phyloP scores from a whole-genome alignment of 2,888 invertebrate genomes.

The Ptilodon capucinus region DNA sequence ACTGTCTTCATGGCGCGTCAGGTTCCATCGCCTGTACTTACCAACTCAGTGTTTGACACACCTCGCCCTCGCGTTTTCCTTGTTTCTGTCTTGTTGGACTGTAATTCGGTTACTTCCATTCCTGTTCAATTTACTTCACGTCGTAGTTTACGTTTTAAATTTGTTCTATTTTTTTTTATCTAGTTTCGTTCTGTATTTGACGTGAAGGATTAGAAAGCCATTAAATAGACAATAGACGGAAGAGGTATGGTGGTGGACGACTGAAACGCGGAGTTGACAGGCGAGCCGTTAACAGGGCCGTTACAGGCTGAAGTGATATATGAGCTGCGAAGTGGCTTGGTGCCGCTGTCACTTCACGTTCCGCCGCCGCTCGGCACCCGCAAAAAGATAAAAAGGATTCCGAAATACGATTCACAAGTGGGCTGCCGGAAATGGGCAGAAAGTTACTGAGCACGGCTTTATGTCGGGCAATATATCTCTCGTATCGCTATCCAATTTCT shows the following conservation, averaged over 20 bases:
- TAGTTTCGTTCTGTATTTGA: constrained; percentile 24
- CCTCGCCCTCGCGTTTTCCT: constrained; percentile 29
- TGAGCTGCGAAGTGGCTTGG: constrained; percentile 78
- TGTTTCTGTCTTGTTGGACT: constrained; percentile 18
- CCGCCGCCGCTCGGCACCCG: constrained; percentile 60
- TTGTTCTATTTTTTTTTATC: no score
- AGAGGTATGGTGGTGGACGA: constrained; percentile 51
- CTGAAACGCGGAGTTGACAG: constrained; percentile 73
- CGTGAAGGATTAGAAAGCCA: constrained; percentile 48
- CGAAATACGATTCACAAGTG: constrained; percentile 81
- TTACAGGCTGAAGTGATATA: constrained; percentile 77
- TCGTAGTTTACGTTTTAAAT: no score
- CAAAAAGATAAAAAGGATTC: constrained; percentile 80
- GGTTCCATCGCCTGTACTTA: constrained; percentile 32
- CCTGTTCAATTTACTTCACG: constrained; percentile 12
- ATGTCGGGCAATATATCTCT: constrained; percentile 77
- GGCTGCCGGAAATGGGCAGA: constrained; percentile 78
- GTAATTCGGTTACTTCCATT: constrained; percentile 18
- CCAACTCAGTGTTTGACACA: constrained; percentile 37
- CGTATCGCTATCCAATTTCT: constrained; percentile 80
- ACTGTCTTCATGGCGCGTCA: constrained; percentile 25
- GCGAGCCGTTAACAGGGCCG: constrained; percentile 73
- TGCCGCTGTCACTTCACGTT: constrained; percentile 77
- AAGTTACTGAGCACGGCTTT: constrained; percentile 76
- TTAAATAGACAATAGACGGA: constrained; percentile 49